These are phyloP conservation scores for Isoperla grammatica DNA, from an alignment of 2,888 invertebrate species.

Conservation along the genomic window DNA sequence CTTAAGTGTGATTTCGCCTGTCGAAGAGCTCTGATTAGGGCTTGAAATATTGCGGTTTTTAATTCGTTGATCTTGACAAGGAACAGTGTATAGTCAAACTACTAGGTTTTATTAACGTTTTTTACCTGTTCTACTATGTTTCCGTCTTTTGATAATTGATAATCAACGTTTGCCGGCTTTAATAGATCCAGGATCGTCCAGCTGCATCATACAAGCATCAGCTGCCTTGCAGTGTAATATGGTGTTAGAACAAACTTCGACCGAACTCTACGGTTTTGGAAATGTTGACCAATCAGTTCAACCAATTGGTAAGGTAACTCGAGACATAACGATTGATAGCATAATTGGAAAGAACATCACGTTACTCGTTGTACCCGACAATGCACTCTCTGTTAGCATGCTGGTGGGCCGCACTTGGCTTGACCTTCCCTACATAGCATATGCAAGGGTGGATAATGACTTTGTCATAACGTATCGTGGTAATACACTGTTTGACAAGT, in stretches of 20 bases:
- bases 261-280: not conserved
- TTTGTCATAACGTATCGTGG: too few relatives aligned
- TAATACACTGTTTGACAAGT: too few relatives aligned
- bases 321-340: not conserved
- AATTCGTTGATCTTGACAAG: too few relatives aligned
- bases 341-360: not conserved
- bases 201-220: slow-evolving; percentile 1
- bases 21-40: too few relatives aligned
- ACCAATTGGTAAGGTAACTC: not conserved
- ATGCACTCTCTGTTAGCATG: not conserved
- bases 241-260: not conserved
- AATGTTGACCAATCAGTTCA: not conserved
- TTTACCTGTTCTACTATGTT: too few relatives aligned
- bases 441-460: too few relatives aligned
- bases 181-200: not conserved
- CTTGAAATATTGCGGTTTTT: too few relatives aligned
- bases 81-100: too few relatives aligned
- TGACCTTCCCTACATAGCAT: not conserved
- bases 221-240: not conserved
- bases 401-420: not conserved
- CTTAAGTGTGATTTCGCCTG: too few relatives aligned
- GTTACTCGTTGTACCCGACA: not conserved
- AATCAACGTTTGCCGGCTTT: not conserved
- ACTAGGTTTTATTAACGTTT: too few relatives aligned
- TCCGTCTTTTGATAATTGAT: too few relatives aligned